Evolutionary conservation across 2,888 invertebrate species (phyloP).

Genomic region (Craniophora ligustri): DNA sequence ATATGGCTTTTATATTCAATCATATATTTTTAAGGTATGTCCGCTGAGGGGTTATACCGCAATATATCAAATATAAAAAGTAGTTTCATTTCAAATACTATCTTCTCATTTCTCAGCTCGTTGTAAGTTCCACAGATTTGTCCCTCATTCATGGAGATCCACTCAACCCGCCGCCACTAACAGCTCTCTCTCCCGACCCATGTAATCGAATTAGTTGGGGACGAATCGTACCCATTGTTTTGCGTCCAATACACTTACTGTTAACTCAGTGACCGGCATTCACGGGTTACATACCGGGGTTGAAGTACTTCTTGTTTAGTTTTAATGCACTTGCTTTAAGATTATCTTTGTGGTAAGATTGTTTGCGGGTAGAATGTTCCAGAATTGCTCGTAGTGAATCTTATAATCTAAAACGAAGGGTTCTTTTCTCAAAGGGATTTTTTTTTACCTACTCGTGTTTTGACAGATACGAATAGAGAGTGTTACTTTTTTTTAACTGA

Average conservation of each 20-base stretch:
- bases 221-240: constrained; percentile 52
- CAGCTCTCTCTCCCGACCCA: constrained; percentile 36
- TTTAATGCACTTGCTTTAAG: constrained; percentile 36
- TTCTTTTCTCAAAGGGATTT: too few species aligned
- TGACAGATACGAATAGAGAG: too few species aligned
- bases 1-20: too few species aligned
- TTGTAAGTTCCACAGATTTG: constrained; percentile 11
- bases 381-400: too few species aligned
- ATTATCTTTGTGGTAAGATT: constrained; percentile 25
- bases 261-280: constrained; percentile 41
- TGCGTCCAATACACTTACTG: constrained; percentile 52
- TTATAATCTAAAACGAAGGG: too few species aligned
- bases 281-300: constrained; percentile 22
- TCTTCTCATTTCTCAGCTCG: not conserved
- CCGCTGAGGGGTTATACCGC: too few species aligned
- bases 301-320: constrained; percentile 38
- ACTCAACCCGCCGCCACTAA: constrained; percentile 33
- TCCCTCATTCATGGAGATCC: constrained; percentile 14
- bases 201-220: constrained; percentile 54
- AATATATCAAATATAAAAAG: too few species aligned
- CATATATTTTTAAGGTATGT: too few species aligned
- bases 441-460: too few species aligned
- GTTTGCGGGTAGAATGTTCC: not conserved
- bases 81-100: too few species aligned
- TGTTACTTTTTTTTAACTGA: too few species aligned